These are phyloP conservation scores for Bugula neritina DNA, from an alignment of 2,888 invertebrate species.

Conservation along the genomic window DNA sequence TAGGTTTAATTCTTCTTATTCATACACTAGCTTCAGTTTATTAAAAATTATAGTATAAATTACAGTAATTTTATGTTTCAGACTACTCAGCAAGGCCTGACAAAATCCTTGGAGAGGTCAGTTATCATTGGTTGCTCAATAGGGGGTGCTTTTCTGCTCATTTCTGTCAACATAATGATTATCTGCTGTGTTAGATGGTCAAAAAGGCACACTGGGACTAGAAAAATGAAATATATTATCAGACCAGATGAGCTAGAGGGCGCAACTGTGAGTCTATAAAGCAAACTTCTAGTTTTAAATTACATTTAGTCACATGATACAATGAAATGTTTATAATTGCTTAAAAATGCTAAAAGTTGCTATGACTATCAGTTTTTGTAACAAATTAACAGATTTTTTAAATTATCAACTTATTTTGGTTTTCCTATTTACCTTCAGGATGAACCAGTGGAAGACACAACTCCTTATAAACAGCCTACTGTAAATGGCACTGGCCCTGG, in stretches of 20 bases:
- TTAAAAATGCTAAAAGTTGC: no score
- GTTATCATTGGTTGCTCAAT: background rate
- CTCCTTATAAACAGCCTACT: background rate
- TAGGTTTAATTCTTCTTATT: no score
- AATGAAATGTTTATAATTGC: background rate
- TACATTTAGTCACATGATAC: background rate
- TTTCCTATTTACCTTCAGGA: no score
- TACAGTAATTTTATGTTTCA: no score
- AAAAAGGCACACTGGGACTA: constrained; percentile 6
- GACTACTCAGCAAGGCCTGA: background rate
- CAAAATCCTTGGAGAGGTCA: background rate
- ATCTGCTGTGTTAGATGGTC: background rate
- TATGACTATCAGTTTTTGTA: no score
- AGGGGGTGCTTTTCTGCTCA: constrained; percentile 7
- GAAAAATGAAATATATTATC: constrained; percentile 14
- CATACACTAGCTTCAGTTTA: no score
- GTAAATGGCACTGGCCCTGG: constrained; percentile 1
- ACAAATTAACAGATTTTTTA: no score
- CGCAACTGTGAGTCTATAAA: background rate
- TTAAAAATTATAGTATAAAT: no score
- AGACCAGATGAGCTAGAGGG: constrained; percentile 2
- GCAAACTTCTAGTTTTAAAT: background rate
- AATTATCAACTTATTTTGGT: no score
- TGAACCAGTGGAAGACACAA: background rate
- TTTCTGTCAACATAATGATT: background rate